phyloP scores from a whole-genome alignment of 2,113 vertebrate genomes.

The Callaeas wilsoni region DNA sequence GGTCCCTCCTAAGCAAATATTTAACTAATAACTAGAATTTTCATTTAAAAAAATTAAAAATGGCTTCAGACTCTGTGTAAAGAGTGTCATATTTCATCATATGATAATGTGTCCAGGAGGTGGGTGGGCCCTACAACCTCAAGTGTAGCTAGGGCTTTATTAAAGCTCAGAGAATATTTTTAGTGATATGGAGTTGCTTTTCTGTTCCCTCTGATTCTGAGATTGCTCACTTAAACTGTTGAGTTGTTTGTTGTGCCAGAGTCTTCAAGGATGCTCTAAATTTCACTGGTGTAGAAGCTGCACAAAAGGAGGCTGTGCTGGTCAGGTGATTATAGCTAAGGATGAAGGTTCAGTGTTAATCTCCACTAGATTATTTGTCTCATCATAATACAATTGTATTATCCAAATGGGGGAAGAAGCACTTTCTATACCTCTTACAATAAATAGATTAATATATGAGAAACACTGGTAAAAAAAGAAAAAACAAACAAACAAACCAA shows the following conservation, averaged over 20 bases:
- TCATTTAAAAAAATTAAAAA: not conserved
- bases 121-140: not conserved
- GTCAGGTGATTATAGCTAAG: not conserved
- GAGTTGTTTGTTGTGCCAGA: not conserved
- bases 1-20: not conserved
- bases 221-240: not conserved
- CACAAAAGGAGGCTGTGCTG: not conserved
- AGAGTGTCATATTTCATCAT: not conserved
- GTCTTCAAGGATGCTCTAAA: not conserved
- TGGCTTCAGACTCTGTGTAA: not conserved
- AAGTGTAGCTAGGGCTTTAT: not conserved
- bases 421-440: not conserved
- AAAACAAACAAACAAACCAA: not conserved
- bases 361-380: not conserved
- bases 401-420: not conserved
- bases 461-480: not conserved
- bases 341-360: not conserved
- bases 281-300: not conserved
- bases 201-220: not conserved
- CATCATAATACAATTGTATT: not conserved
- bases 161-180: not conserved
- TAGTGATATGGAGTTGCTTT: not conserved
- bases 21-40: not conserved
- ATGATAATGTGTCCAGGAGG: not conserved
- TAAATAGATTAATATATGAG: not conserved